These are phyloP conservation scores for Zaprionus obscuricornis DNA, from an alignment of 2,888 invertebrate genomes.

Conservation along the genomic window DNA sequence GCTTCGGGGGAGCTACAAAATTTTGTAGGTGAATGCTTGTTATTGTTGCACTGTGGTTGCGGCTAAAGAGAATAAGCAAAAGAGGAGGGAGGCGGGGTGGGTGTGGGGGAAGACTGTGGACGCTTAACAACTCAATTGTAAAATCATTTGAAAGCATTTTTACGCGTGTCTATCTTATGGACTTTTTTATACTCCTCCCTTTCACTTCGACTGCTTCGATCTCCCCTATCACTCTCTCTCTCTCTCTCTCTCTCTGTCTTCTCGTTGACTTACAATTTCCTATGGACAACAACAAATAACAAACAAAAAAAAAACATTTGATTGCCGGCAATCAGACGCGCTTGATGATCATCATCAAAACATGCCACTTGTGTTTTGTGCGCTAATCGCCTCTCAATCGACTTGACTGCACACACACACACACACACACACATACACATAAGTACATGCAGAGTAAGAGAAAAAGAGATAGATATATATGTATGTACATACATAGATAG, in stretches of 20 bases:
- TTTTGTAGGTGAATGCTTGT: too few relatives aligned
- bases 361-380: constrained; percentile 75
- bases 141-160: constrained; percentile 68
- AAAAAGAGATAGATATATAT: too few relatives aligned
- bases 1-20: constrained; percentile 10
- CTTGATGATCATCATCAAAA: constrained; percentile 73
- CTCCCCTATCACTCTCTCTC: too few relatives aligned
- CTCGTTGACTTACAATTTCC: constrained; percentile 25
- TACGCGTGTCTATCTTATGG: constrained; percentile 63
- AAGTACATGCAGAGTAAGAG: too few relatives aligned
- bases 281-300: constrained; percentile 24
- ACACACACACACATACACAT: constrained; percentile 5
- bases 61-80: too few relatives aligned
- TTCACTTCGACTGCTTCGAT: background rate
- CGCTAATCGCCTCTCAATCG: constrained; percentile 75
- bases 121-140: constrained; percentile 73
- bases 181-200: constrained; percentile 3
- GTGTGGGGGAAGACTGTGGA: constrained; percentile 9
- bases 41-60: too few relatives aligned
- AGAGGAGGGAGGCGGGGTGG: background rate
- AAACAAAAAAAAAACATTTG: constrained; percentile 50
- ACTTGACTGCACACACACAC: constrained; percentile 43
- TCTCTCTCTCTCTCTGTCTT: constrained; percentile 4
- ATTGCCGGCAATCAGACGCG: constrained; percentile 71
- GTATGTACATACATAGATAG: background rate